A percentile compares a stretch with the other conserved stretches of the same genome.
These are phyloP conservation scores for Thyatira batis DNA, from an alignment of 2,888 invertebrate species.

Conservation along the genomic window DNA sequence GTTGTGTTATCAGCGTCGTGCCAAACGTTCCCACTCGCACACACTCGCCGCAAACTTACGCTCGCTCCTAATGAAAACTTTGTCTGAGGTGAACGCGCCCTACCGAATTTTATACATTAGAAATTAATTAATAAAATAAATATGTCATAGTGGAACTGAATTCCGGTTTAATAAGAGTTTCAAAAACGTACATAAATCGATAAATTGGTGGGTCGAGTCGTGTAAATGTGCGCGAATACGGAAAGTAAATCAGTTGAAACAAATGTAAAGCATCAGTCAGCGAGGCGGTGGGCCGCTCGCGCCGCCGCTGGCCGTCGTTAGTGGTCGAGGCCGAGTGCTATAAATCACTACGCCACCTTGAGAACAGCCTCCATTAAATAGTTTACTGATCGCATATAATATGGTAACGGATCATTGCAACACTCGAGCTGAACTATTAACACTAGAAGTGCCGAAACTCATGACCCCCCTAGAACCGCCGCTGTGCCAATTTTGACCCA, in stretches of 20 bases:
- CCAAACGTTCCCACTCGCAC: conserved; percentile 75
- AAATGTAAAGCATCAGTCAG: conserved; percentile 78
- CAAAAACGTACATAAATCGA: conserved; percentile 41
- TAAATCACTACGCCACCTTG: conserved; percentile 76
- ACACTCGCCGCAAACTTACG: conserved; percentile 74
- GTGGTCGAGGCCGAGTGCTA: conserved; percentile 69
- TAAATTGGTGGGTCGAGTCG: conserved; percentile 47
- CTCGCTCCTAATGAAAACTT: conserved; percentile 76
- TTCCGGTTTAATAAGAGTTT: conserved; percentile 30
- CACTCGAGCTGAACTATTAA: conserved; percentile 9
- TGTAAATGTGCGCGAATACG: conserved; percentile 58
- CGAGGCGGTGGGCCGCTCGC: conserved; percentile 33
- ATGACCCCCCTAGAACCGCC: too few relatives aligned
- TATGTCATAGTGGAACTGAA: conserved; percentile 4
- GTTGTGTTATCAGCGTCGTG: conserved; percentile 79
- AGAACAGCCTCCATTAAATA: conserved; percentile 54
- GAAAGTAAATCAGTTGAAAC: conserved; percentile 79
- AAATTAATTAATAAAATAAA: conserved; percentile 26
- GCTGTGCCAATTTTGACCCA: too few relatives aligned
- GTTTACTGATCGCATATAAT: conserved; percentile 43
- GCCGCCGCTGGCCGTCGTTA: conserved; percentile 63
- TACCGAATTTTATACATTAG: conserved; percentile 51
- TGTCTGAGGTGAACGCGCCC: conserved; percentile 58
- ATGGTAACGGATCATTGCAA: conserved; percentile 23
- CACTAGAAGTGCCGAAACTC: too few relatives aligned